Percentiles rank a stretch among this genome's conserved stretches.
Evolutionary conservation across 2,888 invertebrate species (phyloP).

Genomic region (Pantelozetes paolii): DNA sequence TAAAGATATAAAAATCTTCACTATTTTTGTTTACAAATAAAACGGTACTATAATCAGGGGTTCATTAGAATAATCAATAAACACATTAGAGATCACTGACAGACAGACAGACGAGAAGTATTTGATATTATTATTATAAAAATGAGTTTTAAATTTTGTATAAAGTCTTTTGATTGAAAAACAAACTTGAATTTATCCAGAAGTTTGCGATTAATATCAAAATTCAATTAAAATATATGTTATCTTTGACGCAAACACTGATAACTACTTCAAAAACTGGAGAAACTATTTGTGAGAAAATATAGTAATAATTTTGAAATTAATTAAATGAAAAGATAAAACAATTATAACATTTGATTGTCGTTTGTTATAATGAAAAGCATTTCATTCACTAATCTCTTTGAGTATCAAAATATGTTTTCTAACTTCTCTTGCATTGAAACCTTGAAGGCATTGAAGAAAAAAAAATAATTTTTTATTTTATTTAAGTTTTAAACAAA

Average conservation of each 20-base stretch:
- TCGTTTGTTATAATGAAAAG: background rate
- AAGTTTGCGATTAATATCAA: background rate
- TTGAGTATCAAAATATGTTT: no score
- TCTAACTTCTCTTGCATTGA: background rate
- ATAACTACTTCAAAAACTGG: background rate
- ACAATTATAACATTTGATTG: background rate
- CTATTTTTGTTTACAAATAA: no score
- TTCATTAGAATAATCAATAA: constrained; percentile 3
- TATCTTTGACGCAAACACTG: background rate
- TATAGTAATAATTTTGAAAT: background rate
- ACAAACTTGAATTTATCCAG: no score
- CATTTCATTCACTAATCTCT: background rate
- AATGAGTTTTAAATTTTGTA: no score
- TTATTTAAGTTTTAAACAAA: constrained; percentile 9
- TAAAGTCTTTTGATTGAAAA: no score
- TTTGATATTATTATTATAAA: no score
- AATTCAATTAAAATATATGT: background rate
- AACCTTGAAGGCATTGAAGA: constrained; percentile 18
- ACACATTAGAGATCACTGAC: background rate
- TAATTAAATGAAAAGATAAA: background rate
- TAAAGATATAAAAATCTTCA: background rate
- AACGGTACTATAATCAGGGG: no score
- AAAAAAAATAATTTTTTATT: background rate
- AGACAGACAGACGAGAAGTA: background rate
- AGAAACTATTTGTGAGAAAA: background rate